Evolutionary conservation across 2,888 invertebrate species (phyloP), one percentile per base, ranked within the genome.

Genomic region (Formica aserva): DNA sequence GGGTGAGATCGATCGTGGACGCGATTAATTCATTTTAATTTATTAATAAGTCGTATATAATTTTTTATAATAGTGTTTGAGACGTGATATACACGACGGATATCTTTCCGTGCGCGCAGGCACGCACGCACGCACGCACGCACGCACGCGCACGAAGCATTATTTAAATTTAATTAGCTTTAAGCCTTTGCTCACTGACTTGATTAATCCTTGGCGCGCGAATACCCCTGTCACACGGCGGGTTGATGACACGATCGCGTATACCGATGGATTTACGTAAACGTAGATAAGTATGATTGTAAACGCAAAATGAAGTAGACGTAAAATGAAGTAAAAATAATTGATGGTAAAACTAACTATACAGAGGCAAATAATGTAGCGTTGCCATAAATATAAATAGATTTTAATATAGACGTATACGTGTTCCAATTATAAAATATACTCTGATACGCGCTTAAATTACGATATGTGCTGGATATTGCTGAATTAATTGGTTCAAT

Each of bases 121-220:
- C 18, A 13, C 69, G 38, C 38, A 26, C 13, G 26, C 18, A 13
- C 69, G n/a, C 52, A 22, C 45, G 35, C 63, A 8, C 8, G 13
- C 18, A 13, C 69, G 38, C 38, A 26, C 13, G 26, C 52, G 26
- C 38, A 26, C 13, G 32, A 29, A 71, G 74, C 74, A 57, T 78
- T 72, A 78, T 78, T 78, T 78, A 78, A 72, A 78, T 78, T 74
- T 75, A 75, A 80, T 80, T 75, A 80, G 60, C 74, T 22, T 29
- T 18, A 26, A 26, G 60, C 22, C 45, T 60, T 80, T 80, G 60
- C 78, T 60, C 45, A 60, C 72, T 13, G 57, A 57, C 57, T 57
- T 80, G 45, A 80, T 80, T 75, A 74, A 74, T 74, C 35, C 76
- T 60, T 35, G 13, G 11, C 29, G 18, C 72, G 71, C 22, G 38